Conservation (phyloP, 2,113 vertebrate species). For the Salminus brasiliensis region DNA sequence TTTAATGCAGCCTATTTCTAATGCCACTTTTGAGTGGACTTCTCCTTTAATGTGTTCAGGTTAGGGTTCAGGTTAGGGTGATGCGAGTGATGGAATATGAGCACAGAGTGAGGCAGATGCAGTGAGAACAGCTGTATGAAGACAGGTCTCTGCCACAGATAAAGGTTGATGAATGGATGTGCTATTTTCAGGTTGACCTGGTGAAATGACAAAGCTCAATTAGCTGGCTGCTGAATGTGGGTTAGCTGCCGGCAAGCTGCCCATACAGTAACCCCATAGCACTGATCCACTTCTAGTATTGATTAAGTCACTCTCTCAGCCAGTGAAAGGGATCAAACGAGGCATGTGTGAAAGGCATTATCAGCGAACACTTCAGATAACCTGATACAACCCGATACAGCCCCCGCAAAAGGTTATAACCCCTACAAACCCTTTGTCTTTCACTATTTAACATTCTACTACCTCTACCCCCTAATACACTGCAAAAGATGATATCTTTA, state of each 20-base stretch:
- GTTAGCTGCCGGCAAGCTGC: constrained; percentile 57
- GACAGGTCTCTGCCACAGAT: constrained; percentile 57
- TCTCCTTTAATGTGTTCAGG: constrained; percentile 24
- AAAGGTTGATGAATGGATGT: constrained; percentile 61
- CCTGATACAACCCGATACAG: constrained; percentile 74
- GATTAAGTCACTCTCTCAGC: constrained; percentile 70
- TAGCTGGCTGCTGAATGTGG: constrained; percentile 61
- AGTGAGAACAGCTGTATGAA: constrained; percentile 38
- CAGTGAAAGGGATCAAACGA: constrained; percentile 70
- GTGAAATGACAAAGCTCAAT: constrained; percentile 70
- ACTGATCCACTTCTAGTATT: constrained; percentile 73
- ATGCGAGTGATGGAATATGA: constrained; percentile 32
- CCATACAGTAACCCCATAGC: constrained; percentile 75
- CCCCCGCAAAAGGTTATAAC: constrained; percentile 69
- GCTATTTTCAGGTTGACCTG: constrained; percentile 63
- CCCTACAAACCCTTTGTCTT: constrained; percentile 63
- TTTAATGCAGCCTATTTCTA: background rate
- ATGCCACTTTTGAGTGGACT: background rate
- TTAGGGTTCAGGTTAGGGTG: no score
- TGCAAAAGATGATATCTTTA: background rate
- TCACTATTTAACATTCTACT: constrained; percentile 55
- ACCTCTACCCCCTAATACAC: constrained; percentile 6
- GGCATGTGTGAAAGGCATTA: constrained; percentile 80
- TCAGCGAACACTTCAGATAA: constrained; percentile 77
- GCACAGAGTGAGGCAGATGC: constrained; percentile 20